phyloP scores from a whole-genome alignment of 2,113 vertebrate species.

The Dinomys branickii region DNA sequence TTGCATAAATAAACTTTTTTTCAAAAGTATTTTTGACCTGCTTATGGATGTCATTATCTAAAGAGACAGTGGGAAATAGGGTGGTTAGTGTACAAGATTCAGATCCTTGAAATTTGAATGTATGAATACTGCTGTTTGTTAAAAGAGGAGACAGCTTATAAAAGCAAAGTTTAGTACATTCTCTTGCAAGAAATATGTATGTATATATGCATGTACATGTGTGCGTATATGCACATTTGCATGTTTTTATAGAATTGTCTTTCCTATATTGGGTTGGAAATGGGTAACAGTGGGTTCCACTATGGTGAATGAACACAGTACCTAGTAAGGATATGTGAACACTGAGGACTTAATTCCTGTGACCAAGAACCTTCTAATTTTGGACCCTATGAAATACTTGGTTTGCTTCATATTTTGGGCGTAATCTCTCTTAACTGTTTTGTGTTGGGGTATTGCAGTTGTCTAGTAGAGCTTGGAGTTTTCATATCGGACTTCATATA shows the following conservation, averaged over 20 bases:
- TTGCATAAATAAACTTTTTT: slow-evolving; percentile 61
- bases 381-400: not conserved
- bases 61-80: not conserved
- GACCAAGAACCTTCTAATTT: not conserved
- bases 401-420: not conserved
- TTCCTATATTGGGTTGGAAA: not conserved
- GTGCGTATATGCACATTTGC: not conserved
- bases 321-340: not conserved
- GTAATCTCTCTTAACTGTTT: not conserved
- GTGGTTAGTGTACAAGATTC: not conserved
- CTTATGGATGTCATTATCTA: slow-evolving; percentile 13
- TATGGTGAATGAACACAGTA: not conserved
- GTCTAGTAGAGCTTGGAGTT: not conserved
- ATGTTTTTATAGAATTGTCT: slow-evolving; percentile 14
- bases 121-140: not conserved
- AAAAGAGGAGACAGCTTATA: not conserved
- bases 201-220: not conserved
- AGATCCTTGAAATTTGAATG: slow-evolving; percentile 18
- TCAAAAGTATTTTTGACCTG: slow-evolving; percentile 43
- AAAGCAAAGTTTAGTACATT: slow-evolving; percentile 3
- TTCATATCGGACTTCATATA: not conserved
- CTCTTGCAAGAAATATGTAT: not conserved
- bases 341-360: not conserved
- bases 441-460: not conserved
- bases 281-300: not conserved